Evolutionary conservation across 2,888 invertebrate species (phyloP).

Genomic region (Bruchidius siliquastri): DNA sequence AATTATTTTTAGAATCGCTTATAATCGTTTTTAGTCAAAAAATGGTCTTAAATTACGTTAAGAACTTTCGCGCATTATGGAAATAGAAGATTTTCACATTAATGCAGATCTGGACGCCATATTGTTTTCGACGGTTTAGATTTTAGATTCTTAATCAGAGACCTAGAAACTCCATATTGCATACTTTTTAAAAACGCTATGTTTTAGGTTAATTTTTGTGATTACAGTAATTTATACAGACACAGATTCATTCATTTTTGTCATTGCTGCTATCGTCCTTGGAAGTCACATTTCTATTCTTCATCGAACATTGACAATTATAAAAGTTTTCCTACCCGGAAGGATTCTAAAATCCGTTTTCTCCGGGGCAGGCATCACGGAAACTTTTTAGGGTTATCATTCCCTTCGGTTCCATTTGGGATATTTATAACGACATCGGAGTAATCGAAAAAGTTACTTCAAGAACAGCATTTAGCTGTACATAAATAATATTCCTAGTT

Average conservation of each 20-base stretch:
- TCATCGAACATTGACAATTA: neutral
- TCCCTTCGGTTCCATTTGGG: constrained; percentile 34
- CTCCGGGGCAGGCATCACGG: neutral
- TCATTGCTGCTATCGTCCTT: neutral
- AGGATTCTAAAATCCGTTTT: neutral
- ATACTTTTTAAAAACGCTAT: too few relatives aligned
- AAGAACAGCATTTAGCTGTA: neutral
- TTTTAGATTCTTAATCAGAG: too few relatives aligned
- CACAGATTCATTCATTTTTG: neutral
- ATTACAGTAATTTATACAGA: too few relatives aligned
- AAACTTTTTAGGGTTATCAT: constrained; percentile 29
- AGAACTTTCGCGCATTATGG: too few relatives aligned
- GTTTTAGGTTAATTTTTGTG: too few relatives aligned
- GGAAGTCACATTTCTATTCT: neutral
- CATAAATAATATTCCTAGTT: neutral
- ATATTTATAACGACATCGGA: constrained; percentile 32
- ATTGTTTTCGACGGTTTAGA: too few relatives aligned
- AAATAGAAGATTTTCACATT: too few relatives aligned
- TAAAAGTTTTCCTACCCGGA: neutral
- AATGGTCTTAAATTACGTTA: too few relatives aligned
- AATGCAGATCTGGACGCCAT: too few relatives aligned
- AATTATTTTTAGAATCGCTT: too few relatives aligned
- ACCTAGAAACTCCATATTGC: too few relatives aligned
- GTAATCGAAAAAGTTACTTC: constrained; percentile 30
- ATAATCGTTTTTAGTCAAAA: too few relatives aligned